Base-by-base conservation (phyloP, 2,797 vertebrate genomes). In the Emydoidea blandingii region DNA sequence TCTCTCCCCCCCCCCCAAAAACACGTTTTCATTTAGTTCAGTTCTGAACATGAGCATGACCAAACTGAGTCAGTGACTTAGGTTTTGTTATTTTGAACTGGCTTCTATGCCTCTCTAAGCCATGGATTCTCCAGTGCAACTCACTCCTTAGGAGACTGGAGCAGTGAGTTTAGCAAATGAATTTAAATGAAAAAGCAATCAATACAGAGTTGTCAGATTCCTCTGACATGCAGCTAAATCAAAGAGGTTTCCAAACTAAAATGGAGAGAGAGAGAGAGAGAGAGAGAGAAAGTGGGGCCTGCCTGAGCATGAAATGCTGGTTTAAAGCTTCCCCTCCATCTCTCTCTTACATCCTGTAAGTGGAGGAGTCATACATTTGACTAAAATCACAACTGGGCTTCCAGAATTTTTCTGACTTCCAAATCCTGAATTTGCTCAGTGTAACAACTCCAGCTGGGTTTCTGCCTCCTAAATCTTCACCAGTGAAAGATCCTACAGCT, bases 251-350 rank as follows among this genome's bases (percentile, higher is more conserved):
- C 72, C 41, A 47, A 47, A 47, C 23, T 47, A 29, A 76, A 76
- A 29, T 27, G 25, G 41, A 76, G 44, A 6, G 34, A 10, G n/a
- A 19, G 12, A 59, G 59, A n/a, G n/a, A n/a, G 41, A 76, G 44
- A 6, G 34, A 10, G n/a, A 19, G 12, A 59, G 59, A n/a, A n/a
- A n/a, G 31, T n/a, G 62, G 34, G 34, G 31, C 89, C 91, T 85
- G 96, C 95, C 91, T 96, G 95, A 96, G 96, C 95, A 97, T 97
- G 96, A 97, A 97, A 97, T 96, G 2, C 95, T 97, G 96, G 65
- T 94, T 92, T 93, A 97, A 91, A 96, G 90, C 94, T 93, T 94
- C 93, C 81, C 91, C 91, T 95, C 72, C 79, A 44, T 86, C 81
- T 92, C 79, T 65, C 65, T 86, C 90, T 92, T 62, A 41, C 91